These are phyloP conservation scores for Myotis daubentonii DNA, from an alignment of 2,797 vertebrate species.

Conservation along the genomic window DNA sequence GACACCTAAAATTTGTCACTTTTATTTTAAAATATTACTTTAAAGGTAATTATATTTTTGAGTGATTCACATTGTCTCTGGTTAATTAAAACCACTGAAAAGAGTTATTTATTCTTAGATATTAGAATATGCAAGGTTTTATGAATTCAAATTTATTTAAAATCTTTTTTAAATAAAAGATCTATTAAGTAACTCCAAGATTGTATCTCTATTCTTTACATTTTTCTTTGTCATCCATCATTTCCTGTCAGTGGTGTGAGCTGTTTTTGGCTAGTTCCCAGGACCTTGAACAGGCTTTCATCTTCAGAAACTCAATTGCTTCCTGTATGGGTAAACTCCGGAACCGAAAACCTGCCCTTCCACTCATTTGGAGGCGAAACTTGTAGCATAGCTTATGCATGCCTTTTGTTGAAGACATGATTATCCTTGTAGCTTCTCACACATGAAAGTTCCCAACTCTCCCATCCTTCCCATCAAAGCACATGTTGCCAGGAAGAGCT, in stretches of 20 bases:
- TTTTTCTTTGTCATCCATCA: slow-evolving; percentile 38
- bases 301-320: slow-evolving; percentile 77
- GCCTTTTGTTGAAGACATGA: slow-evolving; percentile 61
- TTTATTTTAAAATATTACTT: slow-evolving; percentile 41
- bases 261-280: slow-evolving; percentile 68
- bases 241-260: slow-evolving; percentile 70
- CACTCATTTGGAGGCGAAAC: slow-evolving; percentile 52
- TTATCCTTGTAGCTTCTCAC: slow-evolving; percentile 52
- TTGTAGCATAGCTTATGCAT: not conserved
- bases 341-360: slow-evolving; percentile 69
- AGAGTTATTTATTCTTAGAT: not conserved
- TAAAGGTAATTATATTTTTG: slow-evolving; percentile 33
- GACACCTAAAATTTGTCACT: not conserved
- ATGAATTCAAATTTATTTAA: not conserved
- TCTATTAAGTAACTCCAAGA: slow-evolving; percentile 49
- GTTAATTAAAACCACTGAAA: not conserved
- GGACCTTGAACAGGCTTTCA: slow-evolving; percentile 76
- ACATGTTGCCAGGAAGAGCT: slow-evolving; percentile 46
- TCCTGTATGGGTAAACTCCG: slow-evolving; percentile 73
- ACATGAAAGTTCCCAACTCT: slow-evolving; percentile 52
- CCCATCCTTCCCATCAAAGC: slow-evolving; percentile 59
- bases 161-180: slow-evolving; percentile 30
- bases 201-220: slow-evolving; percentile 61
- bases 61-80: not conserved
- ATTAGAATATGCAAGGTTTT: slow-evolving; percentile 15